Base-by-base conservation (phyloP, 2,888 invertebrate genomes). In the Luperina nickerlii region DNA sequence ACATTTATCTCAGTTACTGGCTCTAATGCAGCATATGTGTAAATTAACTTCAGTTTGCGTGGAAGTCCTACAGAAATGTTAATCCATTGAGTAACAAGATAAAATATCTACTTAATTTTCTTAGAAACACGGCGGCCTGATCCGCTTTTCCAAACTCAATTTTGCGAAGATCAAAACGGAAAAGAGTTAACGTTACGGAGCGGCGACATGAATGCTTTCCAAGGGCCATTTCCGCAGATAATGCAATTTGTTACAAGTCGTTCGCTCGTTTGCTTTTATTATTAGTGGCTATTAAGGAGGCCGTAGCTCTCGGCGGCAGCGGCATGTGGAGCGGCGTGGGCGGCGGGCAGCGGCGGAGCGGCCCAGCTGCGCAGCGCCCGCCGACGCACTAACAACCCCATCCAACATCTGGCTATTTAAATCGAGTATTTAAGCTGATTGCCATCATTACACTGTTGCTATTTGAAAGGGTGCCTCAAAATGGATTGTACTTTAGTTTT, bases 211-310 rank as follows among this genome's bases (percentile, higher is more conserved):
- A 93, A 93, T 91, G 92, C 90, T 92, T 93, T 94, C 92, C 92
- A 92, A 92, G 91, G 91, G 90, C 93, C 92, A 93, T 95, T 94
- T 93, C 90, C 88, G 87, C 90, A 93, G 93, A 94, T 95, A 95
- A 95, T 95, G 93, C 93, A 95, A 95, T 96, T 95, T 95, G 93
- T 94, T 93, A 94, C 92, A 94, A 95, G 94, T 94, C 93, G 91
- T 94, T 94, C 92, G 90, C 92, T 94, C 94, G 94, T 95, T 95
- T 94, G 91, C 91, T 94, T 94, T 94, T 94, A 95, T 94, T 94
- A 94, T 94, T 93, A 93, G 94, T 94, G 91, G 92, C 94, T 92
- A 94, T 95, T 94, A 94, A 90, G 91, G 88, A 89, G 90, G 88
- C 88, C 85, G 89, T 90, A 91, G 91, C 89, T 92, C 89, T 90